Evolutionary conservation across 1,140 invertebrate species (phyloP).

Genomic region (Formica selysi): DNA sequence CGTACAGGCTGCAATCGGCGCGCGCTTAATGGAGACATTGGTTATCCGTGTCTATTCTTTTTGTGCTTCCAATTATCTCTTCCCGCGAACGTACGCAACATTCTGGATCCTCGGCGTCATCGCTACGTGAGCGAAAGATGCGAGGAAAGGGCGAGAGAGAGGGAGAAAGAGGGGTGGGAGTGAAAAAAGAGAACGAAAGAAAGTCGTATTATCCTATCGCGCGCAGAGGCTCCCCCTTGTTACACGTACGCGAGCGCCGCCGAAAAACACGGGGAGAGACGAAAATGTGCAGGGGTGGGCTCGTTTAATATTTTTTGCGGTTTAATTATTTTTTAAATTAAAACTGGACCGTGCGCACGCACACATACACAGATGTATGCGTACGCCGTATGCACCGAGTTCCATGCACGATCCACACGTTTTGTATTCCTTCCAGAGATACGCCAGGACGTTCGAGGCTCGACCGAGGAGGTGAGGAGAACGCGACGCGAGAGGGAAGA

Average conservation of each 20-base stretch:
- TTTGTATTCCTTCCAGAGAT: conserved; percentile 80
- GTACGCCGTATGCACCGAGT: conserved; percentile 1
- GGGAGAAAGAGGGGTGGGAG: background rate
- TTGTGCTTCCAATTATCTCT: conserved; percentile 75
- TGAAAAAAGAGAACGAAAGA: conserved; percentile 54
- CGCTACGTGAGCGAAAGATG: conserved; percentile 1
- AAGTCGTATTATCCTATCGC: conserved; percentile 15
- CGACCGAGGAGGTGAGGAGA: conserved; percentile 40
- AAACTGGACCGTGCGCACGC: conserved; percentile 58
- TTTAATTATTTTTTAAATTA: conserved; percentile 85
- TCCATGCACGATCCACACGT: conserved; percentile 61
- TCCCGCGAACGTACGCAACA: conserved; percentile 40
- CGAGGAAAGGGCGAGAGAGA: background rate
- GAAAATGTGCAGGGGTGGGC: conserved; percentile 58
- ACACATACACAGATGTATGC: background rate
- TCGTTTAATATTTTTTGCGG: conserved; percentile 80
- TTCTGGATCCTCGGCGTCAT: background rate
- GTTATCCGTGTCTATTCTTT: conserved; percentile 75
- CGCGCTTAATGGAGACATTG: conserved; percentile 75
- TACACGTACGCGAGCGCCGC: conserved; percentile 27
- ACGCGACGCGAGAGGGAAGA: conserved; percentile 62
- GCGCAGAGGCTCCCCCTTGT: background rate
- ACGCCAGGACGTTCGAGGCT: conserved; percentile 64
- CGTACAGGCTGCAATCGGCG: conserved; percentile 60
- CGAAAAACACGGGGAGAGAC: conserved; percentile 62